A percentile compares a stretch with the other conserved stretches of the same genome.
phyloP scores from a whole-genome alignment of 2,797 vertebrate species.

The Dendrocincla fuliginosa region DNA sequence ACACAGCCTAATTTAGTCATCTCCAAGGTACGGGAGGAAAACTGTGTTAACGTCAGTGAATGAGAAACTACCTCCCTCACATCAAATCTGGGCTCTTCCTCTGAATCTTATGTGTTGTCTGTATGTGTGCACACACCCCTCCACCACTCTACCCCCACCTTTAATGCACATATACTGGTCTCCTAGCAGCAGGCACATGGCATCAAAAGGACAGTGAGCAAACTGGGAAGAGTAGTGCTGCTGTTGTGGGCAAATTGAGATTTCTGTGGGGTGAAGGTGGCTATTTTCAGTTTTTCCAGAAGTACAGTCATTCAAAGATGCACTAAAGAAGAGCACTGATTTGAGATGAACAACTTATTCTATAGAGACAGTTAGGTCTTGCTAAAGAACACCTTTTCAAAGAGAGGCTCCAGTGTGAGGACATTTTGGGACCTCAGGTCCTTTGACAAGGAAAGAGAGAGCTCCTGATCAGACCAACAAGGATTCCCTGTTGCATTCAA shows the following conservation, averaged over 20 bases:
- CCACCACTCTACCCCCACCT: no score
- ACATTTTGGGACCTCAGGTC: neutral
- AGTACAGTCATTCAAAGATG: neutral
- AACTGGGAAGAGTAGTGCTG: neutral
- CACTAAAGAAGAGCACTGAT: neutral
- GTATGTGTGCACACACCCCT: neutral
- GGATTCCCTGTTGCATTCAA: neutral
- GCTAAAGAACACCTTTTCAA: neutral
- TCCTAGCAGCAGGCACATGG: neutral
- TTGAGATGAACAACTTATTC: neutral
- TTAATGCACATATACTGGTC: neutral
- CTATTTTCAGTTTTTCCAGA: conserved; percentile 8
- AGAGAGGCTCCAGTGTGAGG: neutral
- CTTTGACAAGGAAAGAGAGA: neutral
- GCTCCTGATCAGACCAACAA: neutral
- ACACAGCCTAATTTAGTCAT: neutral
- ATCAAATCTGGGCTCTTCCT: neutral
- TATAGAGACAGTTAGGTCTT: neutral
- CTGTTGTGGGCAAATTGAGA: neutral
- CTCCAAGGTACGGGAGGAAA: neutral
- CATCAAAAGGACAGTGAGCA: neutral
- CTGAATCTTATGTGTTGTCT: neutral
- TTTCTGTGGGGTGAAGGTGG: neutral
- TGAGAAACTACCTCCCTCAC: neutral
- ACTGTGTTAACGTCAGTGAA: neutral